Evolutionary conservation across 2,113 vertebrate species (phyloP).

Genomic region (Deroptyus accipitrinus): DNA sequence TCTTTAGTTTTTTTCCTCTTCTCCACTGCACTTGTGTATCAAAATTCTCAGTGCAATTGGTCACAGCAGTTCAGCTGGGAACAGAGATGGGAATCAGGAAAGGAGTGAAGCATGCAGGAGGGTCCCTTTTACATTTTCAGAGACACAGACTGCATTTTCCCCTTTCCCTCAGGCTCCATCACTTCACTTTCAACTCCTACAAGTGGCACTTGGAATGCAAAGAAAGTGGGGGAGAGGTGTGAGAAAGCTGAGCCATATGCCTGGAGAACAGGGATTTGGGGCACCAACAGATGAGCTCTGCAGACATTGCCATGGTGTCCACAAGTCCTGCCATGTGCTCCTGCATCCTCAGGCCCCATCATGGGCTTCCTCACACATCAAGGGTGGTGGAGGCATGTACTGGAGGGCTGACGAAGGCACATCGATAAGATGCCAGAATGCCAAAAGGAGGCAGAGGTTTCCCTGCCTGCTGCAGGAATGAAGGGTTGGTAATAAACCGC

Average conservation of each 20-base stretch:
- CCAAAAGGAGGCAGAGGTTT: not conserved
- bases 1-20: not conserved
- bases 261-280: not conserved
- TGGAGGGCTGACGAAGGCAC: not conserved
- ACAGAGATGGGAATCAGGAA: not conserved
- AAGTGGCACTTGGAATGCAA: not conserved
- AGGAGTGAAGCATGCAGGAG: not conserved
- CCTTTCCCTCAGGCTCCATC: not conserved
- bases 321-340: not conserved
- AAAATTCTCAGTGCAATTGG: not conserved
- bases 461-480: not conserved
- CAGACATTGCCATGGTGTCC: not conserved
- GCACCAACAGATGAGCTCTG: not conserved
- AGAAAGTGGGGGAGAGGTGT: constrained; percentile 26
- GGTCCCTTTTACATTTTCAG: not conserved
- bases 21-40: not conserved
- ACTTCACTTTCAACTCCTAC: constrained; percentile 15
- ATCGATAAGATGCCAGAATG: not conserved
- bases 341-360: not conserved
- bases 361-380: not conserved
- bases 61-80: not conserved
- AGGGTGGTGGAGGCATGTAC: not conserved
- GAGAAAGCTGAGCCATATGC: not conserved
- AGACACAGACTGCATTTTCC: not conserved
- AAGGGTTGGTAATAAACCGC: not conserved